Percentiles rank a stretch among this genome's conserved stretches.
phyloP scores from a whole-genome alignment of 1,140 invertebrate genomes.

The Tenebrio molitor region DNA sequence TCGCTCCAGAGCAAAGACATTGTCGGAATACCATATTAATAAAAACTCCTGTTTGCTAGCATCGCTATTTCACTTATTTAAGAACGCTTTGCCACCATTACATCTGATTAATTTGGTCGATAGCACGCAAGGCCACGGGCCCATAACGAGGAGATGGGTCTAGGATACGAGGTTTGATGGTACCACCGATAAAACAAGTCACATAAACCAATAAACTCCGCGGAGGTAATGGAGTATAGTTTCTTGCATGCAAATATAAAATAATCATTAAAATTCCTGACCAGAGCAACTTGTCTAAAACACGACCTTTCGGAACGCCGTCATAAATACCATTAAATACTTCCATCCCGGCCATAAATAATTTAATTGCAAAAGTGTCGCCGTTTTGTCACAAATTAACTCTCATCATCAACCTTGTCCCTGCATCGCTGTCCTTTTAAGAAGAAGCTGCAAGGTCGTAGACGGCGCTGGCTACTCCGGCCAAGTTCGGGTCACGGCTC shows the following conservation, averaged over 20 bases:
- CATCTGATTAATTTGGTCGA: slow-evolving; percentile 13
- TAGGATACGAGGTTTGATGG: slow-evolving; percentile 7
- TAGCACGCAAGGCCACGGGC: slow-evolving; percentile 12
- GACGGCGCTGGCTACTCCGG: slow-evolving; percentile 38
- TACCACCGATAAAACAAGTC: not conserved
- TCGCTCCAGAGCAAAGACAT: not conserved
- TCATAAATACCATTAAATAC: not conserved
- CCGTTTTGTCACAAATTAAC: slow-evolving; percentile 11
- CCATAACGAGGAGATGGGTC: slow-evolving; percentile 16
- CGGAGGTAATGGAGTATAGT: too few relatives aligned
- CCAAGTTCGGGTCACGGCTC: slow-evolving; percentile 50
- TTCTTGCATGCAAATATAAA: slow-evolving; percentile 15
- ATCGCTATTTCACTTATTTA: slow-evolving; percentile 30
- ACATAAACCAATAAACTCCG: not conserved
- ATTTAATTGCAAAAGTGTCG: not conserved
- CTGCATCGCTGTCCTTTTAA: slow-evolving; percentile 7
- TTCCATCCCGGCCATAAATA: slow-evolving; percentile 11
- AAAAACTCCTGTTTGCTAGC: not conserved
- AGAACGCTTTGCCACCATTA: slow-evolving; percentile 12
- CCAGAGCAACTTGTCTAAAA: not conserved
- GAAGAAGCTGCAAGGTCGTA: slow-evolving; percentile 47
- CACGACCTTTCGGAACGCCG: slow-evolving; percentile 6
- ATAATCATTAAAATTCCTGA: slow-evolving; percentile 29
- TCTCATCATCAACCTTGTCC: slow-evolving; percentile 12
- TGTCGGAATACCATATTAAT: slow-evolving; percentile 6